A percentile compares a stretch with the other conserved stretches of the same genome.
These are phyloP conservation scores for Euplagia quadripunctaria DNA, from an alignment of 2,888 invertebrate species.

Conservation along the genomic window DNA sequence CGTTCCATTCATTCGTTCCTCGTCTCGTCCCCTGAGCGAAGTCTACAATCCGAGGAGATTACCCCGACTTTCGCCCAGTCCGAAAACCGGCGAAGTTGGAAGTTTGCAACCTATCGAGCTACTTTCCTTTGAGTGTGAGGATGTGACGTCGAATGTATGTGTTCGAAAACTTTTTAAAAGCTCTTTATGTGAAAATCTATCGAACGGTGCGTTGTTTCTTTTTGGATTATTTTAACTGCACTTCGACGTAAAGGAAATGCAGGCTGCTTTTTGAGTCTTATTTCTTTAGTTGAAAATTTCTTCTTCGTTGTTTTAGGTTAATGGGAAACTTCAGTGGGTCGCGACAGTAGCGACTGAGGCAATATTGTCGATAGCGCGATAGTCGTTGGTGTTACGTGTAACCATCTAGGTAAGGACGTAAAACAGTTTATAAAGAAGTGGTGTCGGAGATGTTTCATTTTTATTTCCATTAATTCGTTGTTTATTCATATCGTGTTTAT, in stretches of 20 bases:
- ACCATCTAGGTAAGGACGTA: neutral
- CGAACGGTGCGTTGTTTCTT: constrained; percentile 34
- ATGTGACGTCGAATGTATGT: constrained; percentile 55
- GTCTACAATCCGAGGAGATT: constrained; percentile 54
- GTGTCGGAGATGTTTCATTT: neutral
- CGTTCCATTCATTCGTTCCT: constrained; percentile 28
- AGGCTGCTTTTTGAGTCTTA: constrained; percentile 18
- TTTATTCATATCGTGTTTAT: neutral
- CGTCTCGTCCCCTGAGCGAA: constrained; percentile 48
- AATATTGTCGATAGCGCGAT: too few species aligned
- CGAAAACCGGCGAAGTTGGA: constrained; percentile 54
- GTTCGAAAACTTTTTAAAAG: constrained; percentile 54
- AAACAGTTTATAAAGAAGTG: neutral
- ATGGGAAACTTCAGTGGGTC: neutral
- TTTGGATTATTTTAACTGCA: constrained; percentile 46
- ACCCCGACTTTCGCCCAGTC: constrained; percentile 60
- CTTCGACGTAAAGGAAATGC: constrained; percentile 31
- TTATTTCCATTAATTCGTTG: neutral
- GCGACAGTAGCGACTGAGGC: neutral
- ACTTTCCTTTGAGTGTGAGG: constrained; percentile 52
- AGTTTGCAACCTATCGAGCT: constrained; percentile 59
- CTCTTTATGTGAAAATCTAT: constrained; percentile 51
- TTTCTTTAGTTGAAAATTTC: neutral
- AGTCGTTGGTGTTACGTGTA: neutral
- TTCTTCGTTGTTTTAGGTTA: neutral